Conservation (phyloP, 2,888 invertebrate genomes). For the Calephelis perditalis region DNA sequence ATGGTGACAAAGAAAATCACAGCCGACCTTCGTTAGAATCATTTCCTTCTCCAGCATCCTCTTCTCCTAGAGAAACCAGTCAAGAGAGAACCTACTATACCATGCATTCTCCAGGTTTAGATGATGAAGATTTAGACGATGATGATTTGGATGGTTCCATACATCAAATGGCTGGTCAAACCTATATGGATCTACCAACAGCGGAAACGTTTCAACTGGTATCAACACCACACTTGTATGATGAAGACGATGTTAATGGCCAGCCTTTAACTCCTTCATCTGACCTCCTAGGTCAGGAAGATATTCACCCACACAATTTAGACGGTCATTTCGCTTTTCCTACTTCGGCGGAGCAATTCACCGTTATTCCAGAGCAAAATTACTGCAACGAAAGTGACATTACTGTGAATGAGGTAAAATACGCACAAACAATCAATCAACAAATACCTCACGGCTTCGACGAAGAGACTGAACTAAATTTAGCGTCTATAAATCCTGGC, state of each 20-base stretch:
- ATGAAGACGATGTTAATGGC: conserved; percentile 79
- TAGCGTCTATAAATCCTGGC: conserved; percentile 52
- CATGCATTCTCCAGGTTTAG: conserved; percentile 62
- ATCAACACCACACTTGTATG: conserved; percentile 75
- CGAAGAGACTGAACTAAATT: conserved; percentile 42
- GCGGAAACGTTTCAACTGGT: conserved; percentile 81
- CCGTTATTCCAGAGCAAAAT: conserved; percentile 68
- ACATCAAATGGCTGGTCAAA: conserved; percentile 67
- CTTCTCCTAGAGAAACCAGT: conserved; percentile 70
- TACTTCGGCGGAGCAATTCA: conserved; percentile 69
- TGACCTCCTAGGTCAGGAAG: conserved; percentile 67
- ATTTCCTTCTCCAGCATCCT: conserved; percentile 72
- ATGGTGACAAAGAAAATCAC: conserved; percentile 72
- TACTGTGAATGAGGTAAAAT: conserved; percentile 63
- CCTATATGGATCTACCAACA: conserved; percentile 79
- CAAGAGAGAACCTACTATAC: conserved; percentile 72
- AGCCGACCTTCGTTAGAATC: conserved; percentile 62
- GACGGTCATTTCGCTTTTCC: conserved; percentile 73
- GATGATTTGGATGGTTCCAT: conserved; percentile 65
- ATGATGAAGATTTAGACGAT: conserved; percentile 67
- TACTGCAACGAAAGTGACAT: conserved; percentile 64
- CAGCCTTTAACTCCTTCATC: conserved; percentile 75
- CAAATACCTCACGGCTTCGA: conserved; percentile 48
- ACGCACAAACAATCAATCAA: conserved; percentile 60
- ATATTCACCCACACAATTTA: conserved; percentile 67